A percentile compares a stretch with the other conserved stretches of the same genome.
These are phyloP conservation scores for Antrozous pallidus DNA, from an alignment of 2,797 vertebrate genomes.

Conservation along the genomic window DNA sequence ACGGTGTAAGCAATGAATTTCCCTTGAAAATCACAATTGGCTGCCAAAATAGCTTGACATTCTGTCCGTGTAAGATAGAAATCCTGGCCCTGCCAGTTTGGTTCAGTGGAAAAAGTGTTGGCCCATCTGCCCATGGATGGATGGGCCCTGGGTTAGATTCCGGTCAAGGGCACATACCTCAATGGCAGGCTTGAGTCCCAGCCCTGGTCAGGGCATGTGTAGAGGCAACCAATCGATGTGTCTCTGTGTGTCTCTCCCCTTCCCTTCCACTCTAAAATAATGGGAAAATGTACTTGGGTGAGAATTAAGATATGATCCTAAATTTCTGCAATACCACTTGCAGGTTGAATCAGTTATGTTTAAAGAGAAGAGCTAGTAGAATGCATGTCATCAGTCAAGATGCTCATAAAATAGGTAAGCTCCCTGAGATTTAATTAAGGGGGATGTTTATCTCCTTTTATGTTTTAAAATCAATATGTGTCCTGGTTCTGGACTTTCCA, in stretches of 20 bases:
- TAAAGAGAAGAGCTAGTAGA: neutral
- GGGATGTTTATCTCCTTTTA: neutral
- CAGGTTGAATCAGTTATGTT: neutral
- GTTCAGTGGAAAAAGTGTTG: no score
- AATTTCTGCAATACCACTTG: neutral
- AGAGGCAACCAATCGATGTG: no score
- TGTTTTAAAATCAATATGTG: neutral
- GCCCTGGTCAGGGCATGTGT: no score
- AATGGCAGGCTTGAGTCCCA: no score
- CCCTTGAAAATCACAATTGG: neutral
- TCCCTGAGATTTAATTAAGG: neutral
- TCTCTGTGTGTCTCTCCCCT: no score
- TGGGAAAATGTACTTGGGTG: no score
- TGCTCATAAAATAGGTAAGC: neutral
- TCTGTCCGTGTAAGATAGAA: neutral
- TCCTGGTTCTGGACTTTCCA: neutral
- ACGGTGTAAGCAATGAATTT: neutral
- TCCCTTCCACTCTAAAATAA: no score
- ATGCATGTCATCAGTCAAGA: neutral
- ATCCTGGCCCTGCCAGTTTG: no score
- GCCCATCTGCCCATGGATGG: neutral
- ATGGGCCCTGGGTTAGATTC: neutral
- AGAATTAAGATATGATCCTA: no score
- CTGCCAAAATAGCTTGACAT: conserved; percentile 16
- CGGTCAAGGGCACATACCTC: no score